phyloP scores from a whole-genome alignment of 1,140 invertebrate genomes.

The Parapsyche elsis region DNA sequence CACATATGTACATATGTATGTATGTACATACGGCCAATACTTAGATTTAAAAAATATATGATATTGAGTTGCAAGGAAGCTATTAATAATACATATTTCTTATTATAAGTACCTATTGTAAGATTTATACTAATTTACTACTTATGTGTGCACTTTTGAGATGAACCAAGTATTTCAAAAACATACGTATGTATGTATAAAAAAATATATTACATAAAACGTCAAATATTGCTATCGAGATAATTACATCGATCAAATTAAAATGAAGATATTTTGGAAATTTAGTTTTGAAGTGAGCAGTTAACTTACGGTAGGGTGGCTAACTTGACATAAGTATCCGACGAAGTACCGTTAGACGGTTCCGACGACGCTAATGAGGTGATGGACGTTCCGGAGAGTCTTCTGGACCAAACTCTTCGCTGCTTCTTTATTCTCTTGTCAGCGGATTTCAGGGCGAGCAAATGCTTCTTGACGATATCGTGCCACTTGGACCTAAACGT shows the following conservation, averaged over 20 bases:
- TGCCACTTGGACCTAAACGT: slow-evolving; percentile 68
- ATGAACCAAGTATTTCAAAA: no score
- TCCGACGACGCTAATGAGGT: slow-evolving; percentile 57
- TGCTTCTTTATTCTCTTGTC: slow-evolving; percentile 69
- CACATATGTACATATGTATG: no score
- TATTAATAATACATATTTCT: no score
- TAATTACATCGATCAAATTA: no score
- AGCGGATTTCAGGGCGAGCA: slow-evolving; percentile 67
- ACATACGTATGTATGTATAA: neutral
- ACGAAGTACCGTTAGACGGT: slow-evolving; percentile 52
- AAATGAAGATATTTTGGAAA: neutral
- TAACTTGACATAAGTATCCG: slow-evolving; percentile 65
- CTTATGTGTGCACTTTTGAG: no score
- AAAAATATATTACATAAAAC: no score
- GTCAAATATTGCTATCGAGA: no score
- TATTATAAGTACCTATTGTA: no score
- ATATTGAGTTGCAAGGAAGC: no score
- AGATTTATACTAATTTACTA: no score
- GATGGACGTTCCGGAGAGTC: slow-evolving; percentile 65
- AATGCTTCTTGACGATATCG: slow-evolving; percentile 68
- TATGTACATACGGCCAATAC: no score
- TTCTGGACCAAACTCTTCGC: slow-evolving; percentile 69
- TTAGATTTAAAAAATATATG: no score
- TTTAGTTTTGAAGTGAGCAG: neutral
- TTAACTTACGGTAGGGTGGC: slow-evolving; percentile 65